Evolutionary conservation across 2,113 vertebrate species (phyloP).

Genomic region (Meles meles): DNA sequence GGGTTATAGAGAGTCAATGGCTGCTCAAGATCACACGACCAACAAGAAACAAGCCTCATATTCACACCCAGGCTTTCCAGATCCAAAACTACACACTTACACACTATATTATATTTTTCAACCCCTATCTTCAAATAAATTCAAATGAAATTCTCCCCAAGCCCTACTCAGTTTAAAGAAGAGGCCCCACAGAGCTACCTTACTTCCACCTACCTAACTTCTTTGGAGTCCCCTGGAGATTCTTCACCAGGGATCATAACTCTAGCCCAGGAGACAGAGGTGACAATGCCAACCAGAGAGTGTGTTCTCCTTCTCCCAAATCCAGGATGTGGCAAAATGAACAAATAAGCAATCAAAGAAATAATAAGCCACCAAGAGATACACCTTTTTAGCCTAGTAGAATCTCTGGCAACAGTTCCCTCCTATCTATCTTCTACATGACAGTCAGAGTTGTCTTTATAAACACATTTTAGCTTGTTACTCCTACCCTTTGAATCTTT

Average conservation of each 20-base stretch:
- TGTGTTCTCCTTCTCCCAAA: neutral
- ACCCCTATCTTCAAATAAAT: neutral
- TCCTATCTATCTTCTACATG: neutral
- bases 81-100: neutral
- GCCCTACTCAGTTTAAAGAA: neutral
- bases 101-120: neutral
- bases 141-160: neutral
- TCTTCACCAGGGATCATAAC: neutral
- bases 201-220: neutral
- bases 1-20: neutral
- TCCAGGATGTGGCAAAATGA: neutral
- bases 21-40: neutral
- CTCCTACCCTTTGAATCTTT: neutral
- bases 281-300: neutral
- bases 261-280: neutral
- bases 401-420: neutral
- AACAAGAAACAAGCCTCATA: neutral
- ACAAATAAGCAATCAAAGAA: neutral
- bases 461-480: neutral
- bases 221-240: neutral
- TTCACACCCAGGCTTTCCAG: neutral
- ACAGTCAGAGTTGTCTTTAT: neutral
- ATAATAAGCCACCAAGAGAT: neutral
- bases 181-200: neutral
- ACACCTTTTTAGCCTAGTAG: neutral